A percentile compares a stretch with the other conserved stretches of the same genome.
Evolutionary conservation across 2,888 invertebrate genomes (phyloP).

Genomic region (Xestia sexstrigata): DNA sequence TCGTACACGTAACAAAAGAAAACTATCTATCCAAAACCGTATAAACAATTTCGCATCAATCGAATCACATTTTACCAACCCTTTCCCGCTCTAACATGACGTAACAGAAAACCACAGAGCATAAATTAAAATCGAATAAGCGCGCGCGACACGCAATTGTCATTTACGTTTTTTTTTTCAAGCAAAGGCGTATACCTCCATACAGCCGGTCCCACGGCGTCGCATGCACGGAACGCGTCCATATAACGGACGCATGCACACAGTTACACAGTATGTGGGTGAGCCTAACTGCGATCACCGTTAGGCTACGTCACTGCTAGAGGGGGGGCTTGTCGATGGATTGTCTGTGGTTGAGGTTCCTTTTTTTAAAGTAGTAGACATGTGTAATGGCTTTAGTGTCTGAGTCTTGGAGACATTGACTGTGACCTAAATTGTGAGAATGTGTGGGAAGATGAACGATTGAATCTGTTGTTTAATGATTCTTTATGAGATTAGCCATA

Average conservation of each 20-base stretch:
- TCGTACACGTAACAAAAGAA: background rate
- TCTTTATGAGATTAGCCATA: background rate
- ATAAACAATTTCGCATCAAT: background rate
- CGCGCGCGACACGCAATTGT: conserved; percentile 62
- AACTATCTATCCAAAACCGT: background rate
- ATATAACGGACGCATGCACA: conserved; percentile 86
- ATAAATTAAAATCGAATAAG: conserved; percentile 39
- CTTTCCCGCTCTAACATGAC: conserved; percentile 32
- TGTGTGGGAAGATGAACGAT: background rate
- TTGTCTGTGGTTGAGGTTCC: conserved; percentile 39
- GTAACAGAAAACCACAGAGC: conserved; percentile 34
- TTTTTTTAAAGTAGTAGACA: conserved; percentile 4
- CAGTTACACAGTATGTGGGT: conserved; percentile 89
- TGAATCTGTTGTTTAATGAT: background rate
- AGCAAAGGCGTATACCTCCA: conserved; percentile 61
- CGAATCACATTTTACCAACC: conserved; percentile 13
- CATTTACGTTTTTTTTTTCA: conserved; percentile 66
- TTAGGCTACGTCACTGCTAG: conserved; percentile 85
- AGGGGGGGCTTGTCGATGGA: conserved; percentile 68
- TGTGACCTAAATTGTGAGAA: conserved; percentile 11
- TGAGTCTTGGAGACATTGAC: conserved; percentile 1
- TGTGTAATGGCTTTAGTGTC: conserved; percentile 15
- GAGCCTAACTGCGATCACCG: conserved; percentile 86
- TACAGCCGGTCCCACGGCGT: conserved; percentile 78
- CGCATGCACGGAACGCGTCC: conserved; percentile 82